A percentile compares a stretch with the other conserved stretches of the same genome.
These are phyloP conservation scores for Anguilla megastoma DNA, from an alignment of 2,797 vertebrate species.

Conservation along the genomic window DNA sequence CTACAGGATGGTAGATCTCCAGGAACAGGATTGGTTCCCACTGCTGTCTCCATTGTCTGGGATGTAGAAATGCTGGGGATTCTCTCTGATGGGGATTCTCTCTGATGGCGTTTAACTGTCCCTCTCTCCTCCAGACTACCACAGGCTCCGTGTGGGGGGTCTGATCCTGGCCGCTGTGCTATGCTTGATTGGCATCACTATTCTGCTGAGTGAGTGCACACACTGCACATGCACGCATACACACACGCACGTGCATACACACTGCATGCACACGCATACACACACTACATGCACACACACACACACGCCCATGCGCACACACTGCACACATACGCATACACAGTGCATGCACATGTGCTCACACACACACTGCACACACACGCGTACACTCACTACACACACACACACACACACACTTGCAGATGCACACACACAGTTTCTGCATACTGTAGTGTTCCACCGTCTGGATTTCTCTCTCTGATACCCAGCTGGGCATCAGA, in stretches of 20 bases:
- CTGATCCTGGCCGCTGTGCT: constrained; percentile 78
- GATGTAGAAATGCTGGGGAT: not conserved
- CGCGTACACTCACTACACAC: not conserved
- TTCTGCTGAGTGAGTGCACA: constrained; percentile 74
- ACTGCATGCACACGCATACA: not conserved
- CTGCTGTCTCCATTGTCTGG: not conserved
- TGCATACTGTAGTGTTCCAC: not conserved
- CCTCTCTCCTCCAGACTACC: constrained; percentile 65
- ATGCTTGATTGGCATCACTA: constrained; percentile 81
- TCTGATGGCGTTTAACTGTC: not conserved
- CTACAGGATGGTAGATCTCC: too few species aligned
- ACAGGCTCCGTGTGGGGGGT: constrained; percentile 76
- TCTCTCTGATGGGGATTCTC: not conserved
- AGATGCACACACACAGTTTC: not conserved
- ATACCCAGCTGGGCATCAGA: not conserved
- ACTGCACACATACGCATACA: too few species aligned
- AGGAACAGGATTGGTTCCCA: too few species aligned
- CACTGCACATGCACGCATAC: constrained; percentile 20
- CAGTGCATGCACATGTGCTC: too few species aligned
- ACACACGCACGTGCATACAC: not conserved
- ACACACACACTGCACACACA: constrained; percentile 17
- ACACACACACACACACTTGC: not conserved
- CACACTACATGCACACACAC: too few species aligned
- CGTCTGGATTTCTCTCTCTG: not conserved
- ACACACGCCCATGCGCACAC: too few species aligned